A percentile compares a stretch with the other conserved stretches of the same genome.
Evolutionary conservation across 2,888 invertebrate genomes (phyloP).

Genomic region (Suillia variegata): DNA sequence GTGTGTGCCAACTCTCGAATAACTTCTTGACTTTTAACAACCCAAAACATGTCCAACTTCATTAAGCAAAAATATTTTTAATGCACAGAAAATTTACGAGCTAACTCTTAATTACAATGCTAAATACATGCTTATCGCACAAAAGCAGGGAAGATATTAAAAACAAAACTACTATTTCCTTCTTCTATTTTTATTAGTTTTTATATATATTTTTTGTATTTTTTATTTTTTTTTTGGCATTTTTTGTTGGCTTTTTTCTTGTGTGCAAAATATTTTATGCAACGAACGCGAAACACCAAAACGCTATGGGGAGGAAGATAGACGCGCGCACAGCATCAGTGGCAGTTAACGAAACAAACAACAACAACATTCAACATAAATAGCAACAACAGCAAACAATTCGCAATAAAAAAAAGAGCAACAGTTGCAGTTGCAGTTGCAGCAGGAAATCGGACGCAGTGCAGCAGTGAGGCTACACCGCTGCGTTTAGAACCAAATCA

Average conservation of each 20-base stretch:
- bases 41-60: background rate
- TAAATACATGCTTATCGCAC: conserved; percentile 17
- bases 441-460: conserved; percentile 16
- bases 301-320: too few relatives aligned
- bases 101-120: conserved; percentile 24
- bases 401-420: conserved; percentile 23
- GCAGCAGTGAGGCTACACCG: too few relatives aligned
- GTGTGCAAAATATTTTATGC: background rate
- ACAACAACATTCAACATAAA: background rate
- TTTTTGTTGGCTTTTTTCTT: too few relatives aligned
- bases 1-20: too few relatives aligned
- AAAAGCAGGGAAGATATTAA: background rate
- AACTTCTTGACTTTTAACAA: too few relatives aligned
- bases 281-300: background rate
- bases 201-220: too few relatives aligned
- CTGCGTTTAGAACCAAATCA: background rate
- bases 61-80: background rate
- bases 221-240: too few relatives aligned
- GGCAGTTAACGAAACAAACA: too few relatives aligned
- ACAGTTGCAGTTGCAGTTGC: conserved; percentile 18
- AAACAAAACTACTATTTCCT: conserved; percentile 16
- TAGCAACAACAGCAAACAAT: background rate
- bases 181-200: conserved; percentile 9
- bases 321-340: too few relatives aligned
- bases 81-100: conserved; percentile 14